Evolutionary conservation across 1,140 invertebrate genomes (phyloP), one percentile per base, ranked within the genome.

Genomic region (Pogonus chalceus): DNA sequence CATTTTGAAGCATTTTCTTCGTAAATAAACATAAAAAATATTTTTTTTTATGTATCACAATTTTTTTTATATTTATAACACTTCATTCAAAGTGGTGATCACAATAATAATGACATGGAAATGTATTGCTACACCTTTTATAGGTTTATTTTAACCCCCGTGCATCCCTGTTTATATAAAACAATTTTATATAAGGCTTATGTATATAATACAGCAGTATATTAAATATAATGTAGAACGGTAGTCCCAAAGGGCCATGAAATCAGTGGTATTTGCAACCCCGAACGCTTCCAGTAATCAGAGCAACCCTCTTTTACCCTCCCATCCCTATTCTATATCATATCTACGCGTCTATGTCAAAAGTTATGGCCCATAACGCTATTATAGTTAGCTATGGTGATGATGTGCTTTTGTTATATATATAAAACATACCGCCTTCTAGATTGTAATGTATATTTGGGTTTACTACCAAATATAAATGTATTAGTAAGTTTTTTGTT

Each of bases 261-360:
- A 49, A 49, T 49, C 47, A 49, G 47, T 49, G 47, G 23, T 49
- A 49, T 49, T 49, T 49, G 23, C 47, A 49, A 49, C 47, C 47
- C 21, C 2, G 37, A 43, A 43, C 7, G 7, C 7, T 43, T 7
- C 37, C 37, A 43, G 37, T 43, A 43, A 43, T 43, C 37, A 43
- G 37, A 43, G 18, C 37, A 18, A 43, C 37, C 9, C 18, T 18
- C 37, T 18, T 18, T 16, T 43, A 16, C 37, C 37, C 37, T 16
- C 18, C 18, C 9, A 16, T 16, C 37, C 18, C 37, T 31, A 7
- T 14, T 31, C 26, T 7, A 31, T 16, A 9, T 16, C 7, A 18
- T 18, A 16, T 3, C 3, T 4, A 3, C 7, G 37, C 37, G 18
- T 18, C 9, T 9, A 43, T 43, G 37, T 16, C 9, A 16, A 14